Base-by-base conservation (phyloP, 2,888 invertebrate species). In the Magallana nippona region DNA sequence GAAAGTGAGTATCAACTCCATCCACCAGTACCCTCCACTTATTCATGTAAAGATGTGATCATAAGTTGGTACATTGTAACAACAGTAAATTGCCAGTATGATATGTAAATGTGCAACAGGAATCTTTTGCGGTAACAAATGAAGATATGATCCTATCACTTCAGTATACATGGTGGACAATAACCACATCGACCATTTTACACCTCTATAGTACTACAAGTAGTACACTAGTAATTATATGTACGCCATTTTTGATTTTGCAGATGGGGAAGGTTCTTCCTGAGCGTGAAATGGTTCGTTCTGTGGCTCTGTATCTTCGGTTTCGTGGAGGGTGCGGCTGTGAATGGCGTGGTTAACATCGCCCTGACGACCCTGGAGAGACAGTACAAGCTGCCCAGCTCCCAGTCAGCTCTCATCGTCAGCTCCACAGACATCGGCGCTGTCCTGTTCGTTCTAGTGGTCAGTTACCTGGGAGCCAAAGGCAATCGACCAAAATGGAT, bases 401-500 rank as follows among this genome's bases (percentile, higher is more conserved):
- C 87, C 10, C 85, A 90, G 82, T 86, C 90, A 15, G 89, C 90
- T 5, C 85, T 91, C 60, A 91, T 92, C 55, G 88, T 89, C 82
- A 91, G 90, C 78, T 87, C 91, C 10, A 90, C 90, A 19, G 91
- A 92, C 63, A 87, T 91, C 17, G 89, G 89, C 19, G 90, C 91
- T 11, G 87, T 91, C 10, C 79, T 89, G 3, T 86, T 91, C 22
- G 88, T 92, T 1, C 81, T 91, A 10, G 81, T 90, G 19, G 87
- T 89, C 55, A 89, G 89, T 82, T 90, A 86, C 81, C 80, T 84
- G 11, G 89, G 87, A 10, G 85, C 87, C 10, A 85, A 87, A 56
- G 86, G 87, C 1, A 88, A 89, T 78, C 77, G 96, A 83, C 96
- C 97, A 1, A 81, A 94, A 27, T 96, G 95, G 95, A 95, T 97